Conservation (phyloP, 2,888 invertebrate genomes). For the Branchipolynoe longqiensis region DNA sequence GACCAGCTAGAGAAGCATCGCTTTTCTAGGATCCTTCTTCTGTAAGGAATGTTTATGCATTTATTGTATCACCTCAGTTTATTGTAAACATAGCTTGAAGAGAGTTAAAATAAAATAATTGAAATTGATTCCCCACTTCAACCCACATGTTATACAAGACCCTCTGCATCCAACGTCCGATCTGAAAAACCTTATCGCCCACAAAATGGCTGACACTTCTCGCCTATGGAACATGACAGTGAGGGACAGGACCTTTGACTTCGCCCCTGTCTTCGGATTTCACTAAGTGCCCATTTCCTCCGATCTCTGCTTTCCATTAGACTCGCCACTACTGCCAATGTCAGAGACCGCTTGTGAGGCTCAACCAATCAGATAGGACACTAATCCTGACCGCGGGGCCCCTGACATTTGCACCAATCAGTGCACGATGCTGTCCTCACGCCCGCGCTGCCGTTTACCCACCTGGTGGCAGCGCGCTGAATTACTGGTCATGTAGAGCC, state of each 20-base stretch:
- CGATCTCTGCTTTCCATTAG: slow-evolving; percentile 21
- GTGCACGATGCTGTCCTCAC: background rate
- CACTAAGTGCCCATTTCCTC: background rate
- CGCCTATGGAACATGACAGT: slow-evolving; percentile 15
- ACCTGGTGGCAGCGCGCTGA: slow-evolving; percentile 13
- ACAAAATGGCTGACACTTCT: background rate
- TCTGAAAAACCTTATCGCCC: background rate
- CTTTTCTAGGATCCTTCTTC: no score
- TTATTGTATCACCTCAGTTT: no score
- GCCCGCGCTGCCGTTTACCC: slow-evolving; percentile 3
- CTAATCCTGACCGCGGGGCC: background rate
- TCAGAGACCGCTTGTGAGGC: slow-evolving; percentile 8
- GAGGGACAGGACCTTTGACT: slow-evolving; percentile 28
- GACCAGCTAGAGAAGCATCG: no score
- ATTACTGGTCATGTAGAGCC: background rate
- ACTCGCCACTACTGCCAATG: slow-evolving; percentile 7
- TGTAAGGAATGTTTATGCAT: no score
- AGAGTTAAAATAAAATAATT: no score
- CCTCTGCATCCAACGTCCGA: no score
- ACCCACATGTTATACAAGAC: no score
- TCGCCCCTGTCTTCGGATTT: background rate
- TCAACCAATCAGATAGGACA: slow-evolving; percentile 1
- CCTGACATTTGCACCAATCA: slow-evolving; percentile 44
- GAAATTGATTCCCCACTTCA: no score
- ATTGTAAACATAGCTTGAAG: no score